Percentiles rank a stretch among this genome's conserved stretches.
Evolutionary conservation across 2,888 invertebrate genomes (phyloP).

Genomic region (Chrysolina haemoptera): DNA sequence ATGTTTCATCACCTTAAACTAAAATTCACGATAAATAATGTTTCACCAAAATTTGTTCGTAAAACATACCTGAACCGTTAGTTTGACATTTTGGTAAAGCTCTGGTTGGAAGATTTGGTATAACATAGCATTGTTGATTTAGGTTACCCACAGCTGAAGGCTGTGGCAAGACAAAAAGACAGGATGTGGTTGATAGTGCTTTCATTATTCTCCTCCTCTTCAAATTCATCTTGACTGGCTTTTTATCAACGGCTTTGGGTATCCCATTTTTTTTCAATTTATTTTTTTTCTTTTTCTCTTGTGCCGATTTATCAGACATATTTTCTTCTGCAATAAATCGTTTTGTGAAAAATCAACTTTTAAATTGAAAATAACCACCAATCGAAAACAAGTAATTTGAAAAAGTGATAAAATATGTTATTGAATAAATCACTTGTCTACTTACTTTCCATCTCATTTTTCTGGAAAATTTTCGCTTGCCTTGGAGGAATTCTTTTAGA

Average conservation of each 20-base stretch:
- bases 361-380: too few relatives aligned
- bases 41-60: neutral
- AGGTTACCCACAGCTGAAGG: slow-evolving; percentile 37
- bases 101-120: slow-evolving; percentile 48
- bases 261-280: slow-evolving; percentile 29
- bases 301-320: slow-evolving; percentile 30
- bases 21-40: neutral
- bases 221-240: slow-evolving; percentile 40
- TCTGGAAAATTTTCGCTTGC: slow-evolving; percentile 60
- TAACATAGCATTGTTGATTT: slow-evolving; percentile 55
- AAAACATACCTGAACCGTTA: neutral
- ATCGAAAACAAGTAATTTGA: neutral
- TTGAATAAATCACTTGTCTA: slow-evolving; percentile 18
- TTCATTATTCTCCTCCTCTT: slow-evolving; percentile 44
- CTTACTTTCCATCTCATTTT: slow-evolving; percentile 65
- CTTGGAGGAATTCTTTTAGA: slow-evolving; percentile 62
- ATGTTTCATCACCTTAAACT: neutral
- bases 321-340: slow-evolving; percentile 54
- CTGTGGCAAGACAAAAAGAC: slow-evolving; percentile 55
- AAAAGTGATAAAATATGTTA: slow-evolving; percentile 30
- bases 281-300: slow-evolving; percentile 37
- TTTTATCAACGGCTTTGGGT: slow-evolving; percentile 18
- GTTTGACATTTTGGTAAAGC: slow-evolving; percentile 7
- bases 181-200: slow-evolving; percentile 46
- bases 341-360: too few relatives aligned